phyloP scores from a whole-genome alignment of 2,888 invertebrate genomes.

The Scelioninae gen. 1 region DNA sequence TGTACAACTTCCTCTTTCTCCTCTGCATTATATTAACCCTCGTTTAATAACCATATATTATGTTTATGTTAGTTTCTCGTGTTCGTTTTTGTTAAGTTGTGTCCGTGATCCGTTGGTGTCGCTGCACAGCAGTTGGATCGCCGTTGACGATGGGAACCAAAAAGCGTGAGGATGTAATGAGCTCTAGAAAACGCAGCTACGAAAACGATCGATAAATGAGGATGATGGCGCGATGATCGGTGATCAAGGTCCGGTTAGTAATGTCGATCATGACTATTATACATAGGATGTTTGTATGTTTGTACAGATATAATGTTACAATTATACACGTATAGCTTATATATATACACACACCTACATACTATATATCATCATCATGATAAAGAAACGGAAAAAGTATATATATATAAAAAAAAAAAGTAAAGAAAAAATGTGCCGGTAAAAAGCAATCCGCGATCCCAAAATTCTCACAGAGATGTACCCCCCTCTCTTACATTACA shows the following conservation, averaged over 20 bases:
- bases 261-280: constrained; percentile 74
- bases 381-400: constrained; percentile 12
- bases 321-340: constrained; percentile 55
- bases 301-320: constrained; percentile 73
- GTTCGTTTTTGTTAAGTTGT: constrained; percentile 24
- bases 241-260: constrained; percentile 45
- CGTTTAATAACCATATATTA: constrained; percentile 48
- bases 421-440: too few relatives aligned
- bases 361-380: constrained; percentile 70
- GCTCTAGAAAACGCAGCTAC: constrained; percentile 58
- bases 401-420: too few relatives aligned
- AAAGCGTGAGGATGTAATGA: constrained; percentile 80
- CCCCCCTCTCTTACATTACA: constrained; percentile 12
- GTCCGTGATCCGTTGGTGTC: constrained; percentile 37
- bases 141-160: constrained; percentile 73
- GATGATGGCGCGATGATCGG: constrained; percentile 48
- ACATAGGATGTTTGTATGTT: constrained; percentile 78
- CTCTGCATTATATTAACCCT: constrained; percentile 50
- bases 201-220: constrained; percentile 55
- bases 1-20: constrained; percentile 64
- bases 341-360: constrained; percentile 69
- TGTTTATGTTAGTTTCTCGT: constrained; percentile 31
- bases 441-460: constrained; percentile 32
- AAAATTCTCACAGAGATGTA: constrained; percentile 68
- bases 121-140: constrained; percentile 64